A percentile compares a stretch with the other conserved stretches of the same genome.
These are phyloP conservation scores for Eurystomus gularis DNA, from an alignment of 2,113 vertebrate species.

Conservation along the genomic window DNA sequence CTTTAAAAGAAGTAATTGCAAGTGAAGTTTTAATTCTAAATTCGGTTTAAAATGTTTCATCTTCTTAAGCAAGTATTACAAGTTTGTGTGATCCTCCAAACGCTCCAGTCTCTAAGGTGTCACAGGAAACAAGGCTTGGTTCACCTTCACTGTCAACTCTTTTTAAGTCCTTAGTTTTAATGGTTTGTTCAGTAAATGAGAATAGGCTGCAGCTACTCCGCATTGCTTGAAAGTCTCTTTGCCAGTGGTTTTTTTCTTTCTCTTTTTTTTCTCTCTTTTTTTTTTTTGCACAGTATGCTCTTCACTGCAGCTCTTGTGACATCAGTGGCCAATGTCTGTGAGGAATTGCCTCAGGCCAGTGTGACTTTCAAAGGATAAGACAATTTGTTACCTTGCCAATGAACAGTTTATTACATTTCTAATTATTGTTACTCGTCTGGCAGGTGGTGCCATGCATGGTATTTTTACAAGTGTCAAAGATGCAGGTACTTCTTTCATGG, in stretches of 20 bases:
- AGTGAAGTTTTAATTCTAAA: background rate
- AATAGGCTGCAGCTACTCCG: background rate
- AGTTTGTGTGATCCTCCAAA: background rate
- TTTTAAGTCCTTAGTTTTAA: background rate
- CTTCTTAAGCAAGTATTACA: background rate
- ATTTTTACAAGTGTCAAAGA: conserved; percentile 42
- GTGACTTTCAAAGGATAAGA: conserved; percentile 73
- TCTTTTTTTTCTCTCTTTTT: background rate
- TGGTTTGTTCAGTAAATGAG: background rate
- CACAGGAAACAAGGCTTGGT: background rate
- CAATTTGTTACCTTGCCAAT: conserved; percentile 62
- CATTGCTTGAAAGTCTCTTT: background rate
- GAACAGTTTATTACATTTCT: conserved; percentile 74
- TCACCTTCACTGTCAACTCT: background rate
- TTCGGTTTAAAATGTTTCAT: background rate
- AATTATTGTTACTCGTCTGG: conserved; percentile 75
- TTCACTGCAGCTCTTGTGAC: conserved; percentile 39
- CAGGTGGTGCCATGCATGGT: conserved; percentile 59
- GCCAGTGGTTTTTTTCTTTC: background rate
- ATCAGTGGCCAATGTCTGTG: conserved; percentile 37
- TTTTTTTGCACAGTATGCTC: background rate
- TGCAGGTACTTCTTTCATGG: conserved; percentile 40
- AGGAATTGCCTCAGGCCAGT: conserved; percentile 50
- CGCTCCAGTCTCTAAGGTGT: accelerated
- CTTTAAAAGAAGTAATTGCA: background rate